Evolutionary conservation across 2,113 vertebrate species (phyloP).

Genomic region (Marcusenius ussheri): DNA sequence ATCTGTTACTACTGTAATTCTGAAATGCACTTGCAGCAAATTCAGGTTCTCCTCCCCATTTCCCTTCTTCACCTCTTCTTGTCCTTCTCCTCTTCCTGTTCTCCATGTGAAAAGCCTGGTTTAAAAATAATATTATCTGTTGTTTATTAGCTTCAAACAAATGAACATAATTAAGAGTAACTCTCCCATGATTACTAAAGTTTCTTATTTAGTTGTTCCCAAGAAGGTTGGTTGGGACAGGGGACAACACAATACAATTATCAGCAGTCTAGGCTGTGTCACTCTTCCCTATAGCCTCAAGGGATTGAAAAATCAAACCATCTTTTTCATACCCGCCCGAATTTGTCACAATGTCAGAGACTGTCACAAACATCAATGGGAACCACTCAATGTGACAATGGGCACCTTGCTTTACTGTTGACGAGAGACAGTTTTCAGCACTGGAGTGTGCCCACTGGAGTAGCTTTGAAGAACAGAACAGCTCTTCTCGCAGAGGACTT

Average conservation of each 20-base stretch:
- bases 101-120: background rate
- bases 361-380: background rate
- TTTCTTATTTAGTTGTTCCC: background rate
- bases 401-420: constrained; percentile 29
- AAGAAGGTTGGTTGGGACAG: background rate
- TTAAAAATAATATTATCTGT: background rate
- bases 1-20: background rate
- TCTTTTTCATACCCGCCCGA: background rate
- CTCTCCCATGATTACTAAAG: background rate
- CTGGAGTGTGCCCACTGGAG: constrained; percentile 36
- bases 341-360: background rate
- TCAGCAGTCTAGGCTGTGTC: background rate
- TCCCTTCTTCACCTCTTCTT: background rate
- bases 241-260: background rate
- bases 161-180: background rate
- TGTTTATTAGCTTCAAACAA: background rate
- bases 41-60: background rate
- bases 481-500: constrained; percentile 53
- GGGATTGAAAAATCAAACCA: background rate
- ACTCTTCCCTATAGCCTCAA: background rate
- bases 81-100: background rate
- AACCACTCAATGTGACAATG: constrained; percentile 24
- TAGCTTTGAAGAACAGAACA: constrained; percentile 58
- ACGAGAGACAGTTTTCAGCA: constrained; percentile 25
- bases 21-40: background rate